Evolutionary conservation across 2,888 invertebrate genomes (phyloP).

Genomic region (Thymelicus lineola): DNA sequence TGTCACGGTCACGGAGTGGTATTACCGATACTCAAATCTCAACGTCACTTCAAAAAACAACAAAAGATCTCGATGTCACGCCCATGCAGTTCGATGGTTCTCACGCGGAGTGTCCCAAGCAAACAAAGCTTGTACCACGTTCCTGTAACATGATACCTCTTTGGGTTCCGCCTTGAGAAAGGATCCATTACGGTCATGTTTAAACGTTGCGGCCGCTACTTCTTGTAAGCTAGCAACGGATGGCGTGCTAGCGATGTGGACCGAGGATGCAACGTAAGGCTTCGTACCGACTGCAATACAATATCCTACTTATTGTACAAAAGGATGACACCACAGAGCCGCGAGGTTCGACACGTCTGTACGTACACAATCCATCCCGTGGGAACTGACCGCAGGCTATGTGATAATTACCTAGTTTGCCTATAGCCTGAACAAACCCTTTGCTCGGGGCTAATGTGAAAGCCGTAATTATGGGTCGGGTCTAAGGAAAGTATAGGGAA

Average conservation of each 20-base stretch:
- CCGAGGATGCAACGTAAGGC: conserved; percentile 65
- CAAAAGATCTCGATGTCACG: conserved; percentile 80
- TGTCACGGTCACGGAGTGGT: conserved; percentile 76
- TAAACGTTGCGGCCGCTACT: background rate
- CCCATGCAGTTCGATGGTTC: conserved; percentile 81
- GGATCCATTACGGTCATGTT: conserved; percentile 50
- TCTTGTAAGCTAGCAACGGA: background rate
- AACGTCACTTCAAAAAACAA: conserved; percentile 62
- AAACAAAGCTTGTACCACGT: conserved; percentile 72
- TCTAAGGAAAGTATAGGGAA: conserved; percentile 34
- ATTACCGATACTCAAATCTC: conserved; percentile 67
- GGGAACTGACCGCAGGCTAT: conserved; percentile 76
- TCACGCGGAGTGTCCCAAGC: conserved; percentile 74
- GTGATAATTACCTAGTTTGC: conserved; percentile 80
- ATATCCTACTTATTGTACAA: conserved; percentile 56
- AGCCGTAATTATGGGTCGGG: conserved; percentile 66
- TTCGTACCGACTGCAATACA: conserved; percentile 66
- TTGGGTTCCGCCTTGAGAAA: conserved; percentile 57
- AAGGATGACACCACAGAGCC: conserved; percentile 57
- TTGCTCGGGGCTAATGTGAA: conserved; percentile 49
- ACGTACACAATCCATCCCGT: conserved; percentile 78
- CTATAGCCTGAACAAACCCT: conserved; percentile 70
- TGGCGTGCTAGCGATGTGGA: conserved; percentile 6
- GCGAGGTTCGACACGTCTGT: conserved; percentile 72
- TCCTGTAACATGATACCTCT: conserved; percentile 58